Base-by-base conservation (phyloP, 2,888 invertebrate genomes). In the Coenonympha arcania region DNA sequence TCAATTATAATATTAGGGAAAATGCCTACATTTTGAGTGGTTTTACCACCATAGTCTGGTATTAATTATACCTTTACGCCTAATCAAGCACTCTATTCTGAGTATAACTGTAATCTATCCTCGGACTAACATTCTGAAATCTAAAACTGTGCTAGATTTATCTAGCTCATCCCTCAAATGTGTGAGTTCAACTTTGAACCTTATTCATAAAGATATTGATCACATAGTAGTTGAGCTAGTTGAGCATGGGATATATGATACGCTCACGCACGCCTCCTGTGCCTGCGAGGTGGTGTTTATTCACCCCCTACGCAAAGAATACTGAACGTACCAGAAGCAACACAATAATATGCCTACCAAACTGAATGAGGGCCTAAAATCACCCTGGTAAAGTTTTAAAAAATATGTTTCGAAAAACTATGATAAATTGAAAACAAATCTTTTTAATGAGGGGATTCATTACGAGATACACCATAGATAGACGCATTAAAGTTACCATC, bases 211-310 rank as follows among this genome's bases (percentile, higher is more conserved):
- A 5, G 0, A 6, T 0, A 42, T 53, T 50, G 43, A 33, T 6
- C 20, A 19, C 42, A 50, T 37, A 43, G 8, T 20, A 20, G 20
- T 28, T n/a, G 37, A 37, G 45, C 6, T 16, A 45, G 20, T 42
- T 24, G 37, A 46, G 62, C 61, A 62, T 49, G 47, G 53, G 68
- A 66, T 63, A 80, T 65, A 62, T 66, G 77, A 80, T 74, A 77
- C 69, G 63, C 64, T 61, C 71, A 76, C 76, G 73, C 76, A 74
- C 74, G 70, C 69, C 77, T 76, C 73, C 73, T 65, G 66, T 66
- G 60, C 61, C 50, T 59, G 58, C 61, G 63, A 72, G 77, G 76
- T 75, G 74, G 73, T 78, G 76, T 79, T 72, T 73, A 64, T 72
- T 75, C 76, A 74, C 76, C 81, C 76, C 69, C 79, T 57, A 19